Evolutionary conservation across 2,888 invertebrate species (phyloP).

Genomic region (Parochlus steinenii): DNA sequence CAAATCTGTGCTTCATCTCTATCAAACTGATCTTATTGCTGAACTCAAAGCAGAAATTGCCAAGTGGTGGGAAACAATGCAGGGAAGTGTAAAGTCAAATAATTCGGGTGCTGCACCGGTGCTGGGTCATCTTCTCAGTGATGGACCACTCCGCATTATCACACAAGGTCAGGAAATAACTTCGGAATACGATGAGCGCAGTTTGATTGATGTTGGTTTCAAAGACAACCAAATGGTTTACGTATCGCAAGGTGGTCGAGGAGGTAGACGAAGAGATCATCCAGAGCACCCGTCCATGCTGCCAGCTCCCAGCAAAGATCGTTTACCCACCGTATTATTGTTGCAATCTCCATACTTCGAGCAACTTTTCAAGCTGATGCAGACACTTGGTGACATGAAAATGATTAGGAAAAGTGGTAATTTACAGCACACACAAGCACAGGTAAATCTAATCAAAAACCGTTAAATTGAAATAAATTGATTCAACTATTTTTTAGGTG

Average conservation of each 20-base stretch:
- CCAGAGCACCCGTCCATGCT: conserved; percentile 69
- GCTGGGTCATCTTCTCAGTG: conserved; percentile 51
- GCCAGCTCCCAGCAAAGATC: conserved; percentile 71
- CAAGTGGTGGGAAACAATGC: conserved; percentile 76
- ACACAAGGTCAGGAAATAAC: conserved; percentile 87
- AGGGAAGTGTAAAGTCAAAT: conserved; percentile 24
- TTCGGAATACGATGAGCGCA: conserved; percentile 83
- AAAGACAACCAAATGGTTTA: conserved; percentile 89
- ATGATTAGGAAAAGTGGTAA: conserved; percentile 51
- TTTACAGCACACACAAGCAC: conserved; percentile 15
- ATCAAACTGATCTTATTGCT: conserved; percentile 76
- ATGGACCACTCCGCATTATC: conserved; percentile 80
- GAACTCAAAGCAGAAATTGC: conserved; percentile 87
- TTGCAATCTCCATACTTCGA: conserved; percentile 79
- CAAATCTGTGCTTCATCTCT: conserved; percentile 63
- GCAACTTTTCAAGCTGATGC: conserved; percentile 78
- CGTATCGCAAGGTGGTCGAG: conserved; percentile 66
- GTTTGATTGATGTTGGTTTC: conserved; percentile 78
- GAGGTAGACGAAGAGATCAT: conserved; percentile 32
- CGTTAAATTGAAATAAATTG: no score
- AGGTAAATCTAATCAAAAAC: conserved; percentile 12
- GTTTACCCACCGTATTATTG: conserved; percentile 68
- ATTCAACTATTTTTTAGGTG: conserved; percentile 28
- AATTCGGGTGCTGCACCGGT: conserved; percentile 34
- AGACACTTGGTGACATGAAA: conserved; percentile 75